Evolutionary conservation across 2,797 vertebrate species (phyloP).

Genomic region (Scolopax rusticola): DNA sequence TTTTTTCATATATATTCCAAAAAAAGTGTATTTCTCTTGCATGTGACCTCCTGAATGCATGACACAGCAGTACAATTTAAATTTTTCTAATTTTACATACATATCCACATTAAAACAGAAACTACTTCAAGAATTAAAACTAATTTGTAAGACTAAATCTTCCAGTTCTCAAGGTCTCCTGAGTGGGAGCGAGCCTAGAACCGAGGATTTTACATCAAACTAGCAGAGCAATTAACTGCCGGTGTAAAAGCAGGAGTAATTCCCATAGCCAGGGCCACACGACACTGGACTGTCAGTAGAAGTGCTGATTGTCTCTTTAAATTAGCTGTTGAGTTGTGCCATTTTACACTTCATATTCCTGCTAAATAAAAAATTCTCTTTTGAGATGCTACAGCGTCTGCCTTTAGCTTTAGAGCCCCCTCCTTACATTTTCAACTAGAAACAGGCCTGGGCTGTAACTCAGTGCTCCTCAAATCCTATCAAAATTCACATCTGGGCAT

Average conservation of each 20-base stretch:
- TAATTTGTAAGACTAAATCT: neutral
- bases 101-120: neutral
- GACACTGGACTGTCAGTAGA: fast-evolving
- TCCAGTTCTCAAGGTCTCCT: neutral
- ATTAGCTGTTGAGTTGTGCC: neutral
- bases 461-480: neutral
- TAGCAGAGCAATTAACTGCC: neutral
- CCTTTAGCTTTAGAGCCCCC: neutral
- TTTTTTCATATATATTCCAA: neutral
- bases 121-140: neutral
- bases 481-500: fast-evolving
- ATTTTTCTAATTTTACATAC: neutral
- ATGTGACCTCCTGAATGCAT: neutral
- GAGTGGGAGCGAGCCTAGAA: neutral
- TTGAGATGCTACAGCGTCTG: neutral
- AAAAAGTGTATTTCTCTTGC: neutral
- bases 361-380: neutral
- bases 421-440: neutral
- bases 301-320: neutral
- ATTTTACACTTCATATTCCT: slow-evolving; percentile 7
- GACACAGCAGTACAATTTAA: neutral
- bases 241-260: slow-evolving; percentile 5
- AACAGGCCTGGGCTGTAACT: neutral
- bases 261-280: neutral
- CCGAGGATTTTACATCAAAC: neutral